Percentiles rank a stretch among this genome's conserved stretches.
Evolutionary conservation across 2,888 invertebrate species (phyloP).

Genomic region (Agrypnus murinus): DNA sequence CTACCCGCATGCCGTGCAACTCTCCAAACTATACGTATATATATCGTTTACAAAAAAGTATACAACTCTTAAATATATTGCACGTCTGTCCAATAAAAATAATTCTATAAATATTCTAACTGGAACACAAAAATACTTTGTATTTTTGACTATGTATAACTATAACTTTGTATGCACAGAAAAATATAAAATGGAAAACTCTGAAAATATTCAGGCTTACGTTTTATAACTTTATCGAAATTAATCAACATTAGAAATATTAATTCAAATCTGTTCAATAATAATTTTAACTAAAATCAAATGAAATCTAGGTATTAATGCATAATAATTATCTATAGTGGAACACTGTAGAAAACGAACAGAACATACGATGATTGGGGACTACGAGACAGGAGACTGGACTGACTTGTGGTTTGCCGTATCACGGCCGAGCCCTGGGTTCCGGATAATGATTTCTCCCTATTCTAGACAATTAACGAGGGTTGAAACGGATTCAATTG

Average conservation of each 20-base stretch:
- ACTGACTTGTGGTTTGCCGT: constrained; percentile 68
- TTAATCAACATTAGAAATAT: too few species aligned
- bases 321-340: constrained; percentile 8
- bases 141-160: constrained; percentile 37
- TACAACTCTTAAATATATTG: constrained; percentile 51
- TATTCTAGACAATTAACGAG: constrained; percentile 71
- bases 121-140: constrained; percentile 48
- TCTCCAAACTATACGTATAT: constrained; percentile 52
- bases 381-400: constrained; percentile 56
- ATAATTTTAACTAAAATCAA: too few species aligned
- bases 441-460: constrained; percentile 70
- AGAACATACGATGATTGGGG: constrained; percentile 48
- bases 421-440: constrained; percentile 65
- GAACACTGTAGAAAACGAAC: constrained; percentile 36
- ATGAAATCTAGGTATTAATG: too few species aligned
- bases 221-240: too few species aligned
- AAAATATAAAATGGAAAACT: constrained; percentile 14
- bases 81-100: constrained; percentile 51
- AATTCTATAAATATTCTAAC: constrained; percentile 50
- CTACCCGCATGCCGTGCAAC: constrained; percentile 64
- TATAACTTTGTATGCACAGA: constrained; percentile 37
- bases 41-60: constrained; percentile 50
- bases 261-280: too few species aligned
- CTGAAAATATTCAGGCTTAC: too few species aligned
- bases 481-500: constrained; percentile 71